Evolutionary conservation across 2,797 vertebrate genomes (phyloP), one percentile per base, ranked within the genome.

Genomic region (Lagocephalus sceleratus): DNA sequence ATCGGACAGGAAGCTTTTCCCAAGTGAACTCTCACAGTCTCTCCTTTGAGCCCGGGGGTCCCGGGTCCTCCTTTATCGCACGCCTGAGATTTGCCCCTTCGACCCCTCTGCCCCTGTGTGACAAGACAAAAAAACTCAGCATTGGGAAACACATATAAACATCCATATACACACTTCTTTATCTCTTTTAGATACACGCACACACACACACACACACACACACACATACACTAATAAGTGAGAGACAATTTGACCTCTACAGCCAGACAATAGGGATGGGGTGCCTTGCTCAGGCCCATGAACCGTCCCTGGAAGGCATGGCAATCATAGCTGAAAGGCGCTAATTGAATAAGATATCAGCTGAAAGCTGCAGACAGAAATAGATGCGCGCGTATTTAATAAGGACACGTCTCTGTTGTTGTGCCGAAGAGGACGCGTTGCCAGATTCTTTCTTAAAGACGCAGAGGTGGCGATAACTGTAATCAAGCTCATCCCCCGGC

Each of bases 21-120:
- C 45, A 19, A 44, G 42, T 11, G 8, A 44, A 35, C 49, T 73
- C 92, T 90, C 49, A 95, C 94, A 74, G 14, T 74, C 52, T 76
- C 60, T 65, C 94, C 94, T 75, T 82, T 88, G 0, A 32, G 72
- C 29, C 94, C 94, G 0, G 92, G 75, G 11, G 20, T 61, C 29
- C 94, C 94, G 0, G 90, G 79, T 0, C 62, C 5, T 4, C 92
- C 93, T 49, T 51, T 88, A 50, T 84, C 79, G 76, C 94, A 93
- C 0, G 79, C 80, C 45, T 90, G 90, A 2, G 77, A 45, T 78
- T 85, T 85, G 20, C 94, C 94, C 81, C 90, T 90, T 54, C 70
- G 88, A 10, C 94, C 94, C 47, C 75, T 83, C 6, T 86, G 89
- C 1, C 94, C 94, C 94, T 95, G 64, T 50, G 53, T 15, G 50